Evolutionary conservation across 2,888 invertebrate species (phyloP), one percentile per base, ranked within the genome.

Genomic region (Odontocerum albicorne): DNA sequence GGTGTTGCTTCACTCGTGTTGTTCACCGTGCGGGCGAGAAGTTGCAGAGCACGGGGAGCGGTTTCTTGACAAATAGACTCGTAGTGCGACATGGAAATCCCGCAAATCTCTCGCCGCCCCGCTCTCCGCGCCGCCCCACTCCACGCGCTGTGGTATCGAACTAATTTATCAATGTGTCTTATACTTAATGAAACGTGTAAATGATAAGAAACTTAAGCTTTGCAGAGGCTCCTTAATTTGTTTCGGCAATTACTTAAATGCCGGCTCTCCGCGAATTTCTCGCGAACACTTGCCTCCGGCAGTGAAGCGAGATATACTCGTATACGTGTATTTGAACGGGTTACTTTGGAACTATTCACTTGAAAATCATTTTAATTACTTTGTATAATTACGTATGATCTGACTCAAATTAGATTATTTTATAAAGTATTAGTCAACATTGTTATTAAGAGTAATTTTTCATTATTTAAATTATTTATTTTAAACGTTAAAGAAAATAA

Each of bases 131-230:
- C 19, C 21, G 17, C 16, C 27, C 13, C 44, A 15, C 36, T 21
- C 35, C n/a, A n/a, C 33, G 21, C 7, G 12, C 21, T 38, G 47
- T 43, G 55, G 51, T 55, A 51, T 51, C 44, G 33, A 46, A 40
- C 53, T 53, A 46, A 59, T 59, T 59, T 59, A 56, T 59, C 59
- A 44, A n/a, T 49, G 49, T 45, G 51, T 50, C 56, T 59, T 54
- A 49, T 46, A 59, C 53, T 57, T 57, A 60, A 57, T 60, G 57
- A 60, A 60, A 57, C 57, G 55, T 60, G 60, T 57, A 51, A 45
- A 55, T 57, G 60, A 52, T 57, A 60, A 57, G 60, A 60, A 57
- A 57, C 54, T 60, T 54, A 53, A 51, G 57, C 55, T 46, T 15
- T 12, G n/a, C 22, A 12, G 15, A 49, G 38, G 31, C 38, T 44